Evolutionary conservation across 2,113 vertebrate genomes (phyloP).

Genomic region (Corydoras sp.): DNA sequence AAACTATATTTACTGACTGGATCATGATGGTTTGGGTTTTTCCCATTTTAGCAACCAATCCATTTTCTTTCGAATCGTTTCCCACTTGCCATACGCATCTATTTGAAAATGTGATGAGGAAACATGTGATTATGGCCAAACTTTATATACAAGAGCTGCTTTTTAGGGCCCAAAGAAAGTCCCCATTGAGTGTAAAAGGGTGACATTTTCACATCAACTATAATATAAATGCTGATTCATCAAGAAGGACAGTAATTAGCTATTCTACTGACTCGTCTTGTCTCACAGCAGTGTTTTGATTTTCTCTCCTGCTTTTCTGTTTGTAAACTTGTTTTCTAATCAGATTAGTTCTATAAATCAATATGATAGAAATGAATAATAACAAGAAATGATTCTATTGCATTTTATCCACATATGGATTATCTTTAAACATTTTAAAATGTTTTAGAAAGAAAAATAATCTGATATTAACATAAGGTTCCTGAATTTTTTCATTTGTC

Average conservation of each 20-base stretch:
- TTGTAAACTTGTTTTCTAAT: too few species aligned
- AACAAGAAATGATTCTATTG: too few species aligned
- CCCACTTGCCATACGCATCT: neutral
- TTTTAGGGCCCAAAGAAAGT: constrained; percentile 41
- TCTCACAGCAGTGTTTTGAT: neutral
- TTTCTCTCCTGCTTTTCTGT: neutral
- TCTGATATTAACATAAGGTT: too few species aligned
- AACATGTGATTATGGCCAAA: constrained; percentile 54
- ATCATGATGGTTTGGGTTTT: neutral
- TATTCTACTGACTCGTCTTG: neutral
- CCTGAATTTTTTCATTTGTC: too few species aligned
- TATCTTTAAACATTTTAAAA: too few species aligned
- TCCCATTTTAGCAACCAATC: neutral
- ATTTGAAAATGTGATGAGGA: constrained; percentile 13
- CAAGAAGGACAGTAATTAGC: constrained; percentile 7
- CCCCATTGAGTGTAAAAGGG: constrained; percentile 31
- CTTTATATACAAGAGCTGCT: constrained; percentile 43
- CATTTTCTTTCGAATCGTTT: neutral
- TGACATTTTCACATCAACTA: constrained; percentile 30
- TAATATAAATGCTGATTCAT: constrained; percentile 34
- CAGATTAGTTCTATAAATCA: too few species aligned
- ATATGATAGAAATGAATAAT: too few species aligned
- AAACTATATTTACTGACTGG: neutral
- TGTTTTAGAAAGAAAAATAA: too few species aligned
- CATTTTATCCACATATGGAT: too few species aligned